Conservation (phyloP, 92 coral and sea anemone species). For the Actinostola sp. region DNA sequence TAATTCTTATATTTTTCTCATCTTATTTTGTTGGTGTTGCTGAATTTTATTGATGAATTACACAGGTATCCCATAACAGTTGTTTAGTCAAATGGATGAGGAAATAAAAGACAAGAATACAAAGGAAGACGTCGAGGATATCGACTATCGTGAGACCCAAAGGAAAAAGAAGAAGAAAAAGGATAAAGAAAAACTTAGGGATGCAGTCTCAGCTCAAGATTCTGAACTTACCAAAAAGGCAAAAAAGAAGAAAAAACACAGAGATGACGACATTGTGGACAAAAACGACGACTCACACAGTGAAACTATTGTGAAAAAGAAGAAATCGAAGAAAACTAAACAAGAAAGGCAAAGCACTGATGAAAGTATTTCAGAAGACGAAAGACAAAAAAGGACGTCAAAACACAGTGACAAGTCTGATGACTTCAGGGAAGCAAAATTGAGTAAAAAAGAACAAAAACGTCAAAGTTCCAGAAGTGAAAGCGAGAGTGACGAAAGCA, state of each 20-base stretch:
- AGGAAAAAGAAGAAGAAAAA: slow-evolving; percentile 13
- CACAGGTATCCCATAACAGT: no score
- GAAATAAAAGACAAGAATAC: not conserved
- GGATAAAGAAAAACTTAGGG: not conserved
- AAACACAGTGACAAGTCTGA: slow-evolving; percentile 10
- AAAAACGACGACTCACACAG: not conserved
- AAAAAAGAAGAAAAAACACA: slow-evolving; percentile 9
- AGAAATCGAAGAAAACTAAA: slow-evolving; percentile 19
- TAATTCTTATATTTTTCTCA: no score
- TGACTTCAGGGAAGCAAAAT: not conserved
- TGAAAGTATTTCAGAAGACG: not conserved
- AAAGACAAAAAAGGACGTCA: not conserved
- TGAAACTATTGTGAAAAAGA: slow-evolving; percentile 10
- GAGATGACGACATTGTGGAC: not conserved
- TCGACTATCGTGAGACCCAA: not conserved
- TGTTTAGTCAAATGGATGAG: not conserved
- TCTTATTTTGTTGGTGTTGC: no score
- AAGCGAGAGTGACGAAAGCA: not conserved
- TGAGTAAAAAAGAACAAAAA: slow-evolving; percentile 1
- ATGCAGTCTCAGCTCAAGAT: slow-evolving; percentile 1
- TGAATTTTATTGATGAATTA: no score
- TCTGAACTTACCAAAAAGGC: not conserved
- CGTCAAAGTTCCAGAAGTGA: not conserved
- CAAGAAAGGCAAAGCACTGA: not conserved
- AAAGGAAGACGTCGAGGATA: not conserved